Conservation (phyloP, 2,113 vertebrate species). For the Mormyrus iriodes region DNA sequence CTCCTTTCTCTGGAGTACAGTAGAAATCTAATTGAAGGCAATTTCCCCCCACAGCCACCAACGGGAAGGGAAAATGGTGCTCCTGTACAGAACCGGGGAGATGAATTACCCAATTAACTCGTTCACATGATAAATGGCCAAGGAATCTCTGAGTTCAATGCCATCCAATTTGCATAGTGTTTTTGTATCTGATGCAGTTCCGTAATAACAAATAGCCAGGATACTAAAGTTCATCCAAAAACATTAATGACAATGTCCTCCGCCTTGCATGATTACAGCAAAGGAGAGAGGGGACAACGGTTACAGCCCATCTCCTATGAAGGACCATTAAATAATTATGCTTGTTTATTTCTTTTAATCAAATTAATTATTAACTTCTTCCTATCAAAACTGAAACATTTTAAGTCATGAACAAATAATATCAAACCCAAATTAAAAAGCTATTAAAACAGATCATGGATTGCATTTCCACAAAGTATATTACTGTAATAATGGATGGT, state of each 20-base stretch:
- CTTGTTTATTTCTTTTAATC: background rate
- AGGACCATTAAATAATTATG: background rate
- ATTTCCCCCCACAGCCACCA: slow-evolving; percentile 31
- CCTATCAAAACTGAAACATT: background rate
- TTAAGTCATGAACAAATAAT: background rate
- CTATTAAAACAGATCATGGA: slow-evolving; percentile 3
- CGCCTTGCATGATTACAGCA: slow-evolving; percentile 14
- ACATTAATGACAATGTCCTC: slow-evolving; percentile 27
- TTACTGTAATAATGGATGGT: background rate
- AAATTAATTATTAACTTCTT: background rate
- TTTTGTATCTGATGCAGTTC: slow-evolving; percentile 51
- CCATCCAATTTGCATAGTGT: slow-evolving; percentile 66
- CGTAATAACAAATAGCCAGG: slow-evolving; percentile 29
- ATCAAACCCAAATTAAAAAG: slow-evolving; percentile 1
- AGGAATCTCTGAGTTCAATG: slow-evolving; percentile 55
- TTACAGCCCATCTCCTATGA: background rate
- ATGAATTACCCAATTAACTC: slow-evolving; percentile 68
- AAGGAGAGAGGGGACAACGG: background rate
- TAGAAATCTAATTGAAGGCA: slow-evolving; percentile 31
- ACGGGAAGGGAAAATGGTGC: slow-evolving; percentile 42
- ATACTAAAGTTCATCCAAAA: slow-evolving; percentile 18
- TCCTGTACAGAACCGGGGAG: slow-evolving; percentile 66
- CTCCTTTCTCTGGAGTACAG: slow-evolving; percentile 24
- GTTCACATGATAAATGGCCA: slow-evolving; percentile 64
- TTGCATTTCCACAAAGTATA: background rate